Percentiles rank a stretch among this genome's conserved stretches.
phyloP scores from a whole-genome alignment of 2,113 vertebrate species.

The Brevimyrus niger region DNA sequence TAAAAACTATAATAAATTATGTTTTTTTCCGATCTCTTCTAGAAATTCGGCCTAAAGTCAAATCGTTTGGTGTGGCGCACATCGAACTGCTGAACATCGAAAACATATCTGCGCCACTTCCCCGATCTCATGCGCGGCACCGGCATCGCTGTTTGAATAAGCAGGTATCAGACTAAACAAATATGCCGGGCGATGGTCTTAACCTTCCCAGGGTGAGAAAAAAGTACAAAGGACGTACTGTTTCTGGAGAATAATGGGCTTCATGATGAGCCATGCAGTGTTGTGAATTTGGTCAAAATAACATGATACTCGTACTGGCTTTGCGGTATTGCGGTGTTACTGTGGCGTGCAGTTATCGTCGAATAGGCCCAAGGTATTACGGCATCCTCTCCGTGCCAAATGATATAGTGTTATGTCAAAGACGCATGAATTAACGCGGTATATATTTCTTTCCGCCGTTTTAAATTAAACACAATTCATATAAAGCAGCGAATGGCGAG shows the following conservation, averaged over 20 bases:
- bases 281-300: background rate
- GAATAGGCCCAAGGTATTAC: background rate
- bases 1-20: background rate
- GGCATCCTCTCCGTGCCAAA: background rate
- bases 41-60: background rate
- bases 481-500: background rate
- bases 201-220: background rate
- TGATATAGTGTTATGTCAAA: background rate
- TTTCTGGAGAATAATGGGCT: background rate
- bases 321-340: background rate
- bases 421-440: background rate
- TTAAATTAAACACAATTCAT: background rate
- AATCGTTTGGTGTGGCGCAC: background rate
- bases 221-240: background rate
- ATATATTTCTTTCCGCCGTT: background rate
- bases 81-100: background rate
- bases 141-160: slow-evolving; percentile 5
- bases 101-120: background rate
- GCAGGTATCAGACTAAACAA: slow-evolving; percentile 10
- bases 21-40: background rate
- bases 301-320: background rate
- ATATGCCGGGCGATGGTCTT: background rate
- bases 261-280: background rate
- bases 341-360: background rate
- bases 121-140: background rate